A percentile compares a stretch with the other conserved stretches of the same genome.
phyloP scores from a whole-genome alignment of 1,140 invertebrate species.

The Ceratosolen fusciceps region DNA sequence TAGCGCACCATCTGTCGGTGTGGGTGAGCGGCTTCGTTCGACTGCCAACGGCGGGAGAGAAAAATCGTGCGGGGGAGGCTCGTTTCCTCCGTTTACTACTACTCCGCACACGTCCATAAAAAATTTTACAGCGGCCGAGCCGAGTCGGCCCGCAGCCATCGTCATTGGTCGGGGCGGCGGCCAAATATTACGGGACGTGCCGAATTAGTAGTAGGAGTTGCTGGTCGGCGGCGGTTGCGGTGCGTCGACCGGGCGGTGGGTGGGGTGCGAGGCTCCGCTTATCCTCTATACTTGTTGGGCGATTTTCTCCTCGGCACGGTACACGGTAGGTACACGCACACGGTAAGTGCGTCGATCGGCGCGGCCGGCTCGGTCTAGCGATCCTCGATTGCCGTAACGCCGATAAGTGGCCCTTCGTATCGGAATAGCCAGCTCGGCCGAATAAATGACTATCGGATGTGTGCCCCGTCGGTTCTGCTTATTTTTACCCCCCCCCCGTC shows the following conservation, averaged over 20 bases:
- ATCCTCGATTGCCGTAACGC: slow-evolving; percentile 33
- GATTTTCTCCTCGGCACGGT: background rate
- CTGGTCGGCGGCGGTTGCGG: too few species aligned
- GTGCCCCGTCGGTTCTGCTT: background rate
- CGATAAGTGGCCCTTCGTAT: slow-evolving; percentile 23
- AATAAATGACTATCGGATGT: slow-evolving; percentile 20
- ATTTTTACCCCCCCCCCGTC: background rate
- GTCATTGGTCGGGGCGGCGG: slow-evolving; percentile 14
- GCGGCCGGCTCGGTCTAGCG: slow-evolving; percentile 21
- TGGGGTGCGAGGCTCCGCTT: background rate
- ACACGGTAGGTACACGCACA: background rate
- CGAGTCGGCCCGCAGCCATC: background rate
- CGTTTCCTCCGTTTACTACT: slow-evolving; percentile 33
- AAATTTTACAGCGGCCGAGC: slow-evolving; percentile 20
- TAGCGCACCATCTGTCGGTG: slow-evolving; percentile 31
- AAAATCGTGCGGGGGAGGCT: background rate
- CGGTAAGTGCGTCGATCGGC: background rate
- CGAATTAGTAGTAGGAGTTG: too few species aligned
- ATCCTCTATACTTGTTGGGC: background rate
- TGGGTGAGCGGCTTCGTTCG: background rate
- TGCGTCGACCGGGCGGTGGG: too few species aligned
- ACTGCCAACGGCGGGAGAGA: background rate
- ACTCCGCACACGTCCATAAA: slow-evolving; percentile 33
- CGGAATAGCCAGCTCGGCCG: background rate
- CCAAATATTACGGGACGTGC: slow-evolving; percentile 21